These are phyloP conservation scores for Drosophila asahinai DNA, from an alignment of 1,140 invertebrate species.

Conservation along the genomic window DNA sequence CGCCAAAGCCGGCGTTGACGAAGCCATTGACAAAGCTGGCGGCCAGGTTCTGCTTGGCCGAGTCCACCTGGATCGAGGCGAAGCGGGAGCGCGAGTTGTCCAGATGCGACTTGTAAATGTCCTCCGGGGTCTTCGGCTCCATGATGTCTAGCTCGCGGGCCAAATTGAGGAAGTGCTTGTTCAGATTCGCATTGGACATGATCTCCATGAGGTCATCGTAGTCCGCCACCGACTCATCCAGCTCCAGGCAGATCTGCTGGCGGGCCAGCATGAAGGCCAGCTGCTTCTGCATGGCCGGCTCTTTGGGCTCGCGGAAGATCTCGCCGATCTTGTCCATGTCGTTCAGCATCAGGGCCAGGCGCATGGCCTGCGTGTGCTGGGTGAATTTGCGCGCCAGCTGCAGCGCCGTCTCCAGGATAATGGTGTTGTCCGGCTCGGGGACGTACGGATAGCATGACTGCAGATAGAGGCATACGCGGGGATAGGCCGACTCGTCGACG, in stretches of 20 bases:
- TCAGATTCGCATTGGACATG: constrained; percentile 98
- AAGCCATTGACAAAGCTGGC: constrained; percentile 99
- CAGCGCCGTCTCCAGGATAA: constrained; percentile 94
- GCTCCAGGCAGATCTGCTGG: constrained; percentile 96
- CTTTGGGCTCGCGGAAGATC: constrained; percentile 81
- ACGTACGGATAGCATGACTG: constrained; percentile 98
- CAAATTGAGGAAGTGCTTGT: constrained; percentile 97
- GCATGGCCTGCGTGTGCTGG: constrained; percentile 96
- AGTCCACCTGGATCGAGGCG: constrained; percentile 95
- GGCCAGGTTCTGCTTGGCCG: constrained; percentile 97
- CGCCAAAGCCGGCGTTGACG: constrained; percentile 99
- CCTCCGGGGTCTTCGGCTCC: constrained; percentile 99
- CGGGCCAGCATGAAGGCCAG: constrained; percentile 98
- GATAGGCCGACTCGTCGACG: constrained; percentile 97
- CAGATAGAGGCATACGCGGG: constrained; percentile 97
- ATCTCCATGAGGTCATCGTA: constrained; percentile 97
- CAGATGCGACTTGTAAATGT: constrained; percentile 99
- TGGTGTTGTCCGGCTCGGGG: constrained; percentile 98
- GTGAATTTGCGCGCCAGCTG: constrained; percentile 96
- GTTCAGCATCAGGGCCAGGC: constrained; percentile 98
- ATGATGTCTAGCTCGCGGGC: constrained; percentile 99
- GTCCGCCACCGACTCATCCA: constrained; percentile 89
- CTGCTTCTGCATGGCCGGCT: constrained; percentile 90
- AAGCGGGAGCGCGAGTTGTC: constrained; percentile 95
- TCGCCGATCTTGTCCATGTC: constrained; percentile 86